phyloP scores from a whole-genome alignment of 2,113 vertebrate species.

The Herpailurus yagouaroundi region DNA sequence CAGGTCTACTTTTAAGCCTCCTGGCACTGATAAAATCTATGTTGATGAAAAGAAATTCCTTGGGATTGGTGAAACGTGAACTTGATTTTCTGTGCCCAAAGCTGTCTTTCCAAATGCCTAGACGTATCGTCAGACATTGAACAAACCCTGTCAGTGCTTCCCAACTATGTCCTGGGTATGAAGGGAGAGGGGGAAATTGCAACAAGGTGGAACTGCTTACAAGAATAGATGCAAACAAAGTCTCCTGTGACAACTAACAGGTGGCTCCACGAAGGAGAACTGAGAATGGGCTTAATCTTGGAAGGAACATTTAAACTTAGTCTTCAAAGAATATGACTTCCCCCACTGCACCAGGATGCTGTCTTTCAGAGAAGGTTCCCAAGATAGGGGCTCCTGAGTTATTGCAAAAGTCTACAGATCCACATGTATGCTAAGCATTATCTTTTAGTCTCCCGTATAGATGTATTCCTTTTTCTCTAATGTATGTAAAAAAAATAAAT shows the following conservation, averaged over 20 bases:
- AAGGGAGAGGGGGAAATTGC: background rate
- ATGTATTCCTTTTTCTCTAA: background rate
- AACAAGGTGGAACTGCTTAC: background rate
- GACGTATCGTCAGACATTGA: background rate
- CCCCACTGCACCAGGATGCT: background rate
- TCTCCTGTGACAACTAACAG: background rate
- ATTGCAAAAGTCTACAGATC: background rate
- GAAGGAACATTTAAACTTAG: constrained; percentile 4
- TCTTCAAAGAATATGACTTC: background rate
- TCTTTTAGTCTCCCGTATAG: background rate
- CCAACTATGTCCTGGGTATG: background rate
- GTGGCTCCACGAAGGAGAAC: background rate
- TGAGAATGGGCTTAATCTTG: background rate
- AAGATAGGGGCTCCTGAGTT: background rate
- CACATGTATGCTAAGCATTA: background rate
- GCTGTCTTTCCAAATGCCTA: background rate
- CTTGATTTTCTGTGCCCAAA: background rate
- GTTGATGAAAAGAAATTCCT: background rate
- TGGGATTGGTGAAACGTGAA: background rate
- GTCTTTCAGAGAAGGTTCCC: background rate
- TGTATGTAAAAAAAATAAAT: background rate
- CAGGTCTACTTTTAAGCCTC: background rate
- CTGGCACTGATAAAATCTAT: background rate
- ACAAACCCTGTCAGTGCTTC: background rate
- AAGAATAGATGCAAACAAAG: background rate